phyloP scores from a whole-genome alignment of 2,797 vertebrate genomes.

The Brachyrhaphis roseni region DNA sequence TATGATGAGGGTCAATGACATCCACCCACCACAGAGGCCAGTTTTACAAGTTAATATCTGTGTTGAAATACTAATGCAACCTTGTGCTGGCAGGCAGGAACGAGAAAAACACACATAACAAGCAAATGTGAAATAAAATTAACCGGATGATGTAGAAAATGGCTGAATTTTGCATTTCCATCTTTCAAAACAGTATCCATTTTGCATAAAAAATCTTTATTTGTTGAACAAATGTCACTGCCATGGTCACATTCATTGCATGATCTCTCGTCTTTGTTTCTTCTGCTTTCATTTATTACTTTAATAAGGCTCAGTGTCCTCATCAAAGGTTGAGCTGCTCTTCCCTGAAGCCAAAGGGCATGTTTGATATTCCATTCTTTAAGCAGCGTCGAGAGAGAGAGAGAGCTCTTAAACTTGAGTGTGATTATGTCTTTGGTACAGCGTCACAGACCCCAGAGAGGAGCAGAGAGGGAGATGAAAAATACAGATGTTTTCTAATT shows the following conservation, averaged over 20 bases:
- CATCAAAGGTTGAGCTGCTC: constrained; percentile 64
- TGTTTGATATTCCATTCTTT: constrained; percentile 69
- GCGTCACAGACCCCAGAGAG: constrained; percentile 10
- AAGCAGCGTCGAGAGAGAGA: constrained; percentile 51
- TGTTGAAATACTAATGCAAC: constrained; percentile 25
- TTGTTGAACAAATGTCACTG: constrained; percentile 4
- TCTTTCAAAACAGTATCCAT: neutral
- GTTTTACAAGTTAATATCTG: constrained; percentile 11
- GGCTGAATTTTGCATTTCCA: constrained; percentile 3
- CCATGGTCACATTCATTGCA: constrained; percentile 25
- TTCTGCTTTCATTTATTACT: constrained; percentile 48
- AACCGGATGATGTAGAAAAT: neutral
- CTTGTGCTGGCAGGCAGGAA: constrained; percentile 9
- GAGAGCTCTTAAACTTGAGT: constrained; percentile 58
- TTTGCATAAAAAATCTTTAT: constrained; percentile 18
- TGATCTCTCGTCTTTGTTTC: constrained; percentile 31
- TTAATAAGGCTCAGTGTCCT: constrained; percentile 48
- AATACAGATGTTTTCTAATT: neutral
- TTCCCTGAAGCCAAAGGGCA: constrained; percentile 36
- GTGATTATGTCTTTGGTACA: constrained; percentile 41
- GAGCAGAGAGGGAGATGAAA: neutral
- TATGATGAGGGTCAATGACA: constrained; percentile 40
- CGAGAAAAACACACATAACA: neutral
- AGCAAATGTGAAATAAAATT: neutral
- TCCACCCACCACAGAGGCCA: constrained; percentile 26